phyloP scores from a whole-genome alignment of 2,113 vertebrate species.

The Lanius collurio region DNA sequence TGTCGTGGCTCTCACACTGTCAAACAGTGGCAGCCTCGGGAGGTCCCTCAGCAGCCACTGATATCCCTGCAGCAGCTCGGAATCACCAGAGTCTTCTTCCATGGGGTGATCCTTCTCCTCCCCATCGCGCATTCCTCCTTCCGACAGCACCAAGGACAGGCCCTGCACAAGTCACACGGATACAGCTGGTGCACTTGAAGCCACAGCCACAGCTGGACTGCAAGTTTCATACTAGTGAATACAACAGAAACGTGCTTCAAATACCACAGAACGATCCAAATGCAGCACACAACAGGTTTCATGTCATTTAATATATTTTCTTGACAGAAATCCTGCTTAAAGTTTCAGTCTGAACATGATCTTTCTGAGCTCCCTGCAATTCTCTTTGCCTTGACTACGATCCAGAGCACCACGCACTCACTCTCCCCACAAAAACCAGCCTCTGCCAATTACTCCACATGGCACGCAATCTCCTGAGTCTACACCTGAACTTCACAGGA shows the following conservation, averaged over 20 bases:
- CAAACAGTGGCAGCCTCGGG: conserved; percentile 89
- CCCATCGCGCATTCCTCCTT: conserved; percentile 85
- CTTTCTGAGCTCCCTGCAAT: not conserved
- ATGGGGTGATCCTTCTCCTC: conserved; percentile 91
- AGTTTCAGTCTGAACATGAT: not conserved
- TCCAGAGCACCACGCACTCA: not conserved
- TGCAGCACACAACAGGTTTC: not conserved
- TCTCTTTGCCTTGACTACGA: not conserved
- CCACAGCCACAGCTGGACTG: not conserved
- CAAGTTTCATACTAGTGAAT: not conserved
- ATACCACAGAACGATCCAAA: not conserved
- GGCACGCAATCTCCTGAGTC: not conserved
- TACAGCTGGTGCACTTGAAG: not conserved
- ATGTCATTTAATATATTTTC: not conserved
- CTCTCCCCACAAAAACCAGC: not conserved
- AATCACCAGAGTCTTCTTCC: conserved; percentile 88
- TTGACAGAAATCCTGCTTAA: not conserved
- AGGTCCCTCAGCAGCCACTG: conserved; percentile 94
- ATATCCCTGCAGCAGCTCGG: conserved; percentile 86
- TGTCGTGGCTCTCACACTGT: conserved; percentile 88
- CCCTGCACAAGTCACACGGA: conserved; percentile 70
- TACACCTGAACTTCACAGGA: not conserved
- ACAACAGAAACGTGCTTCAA: not conserved
- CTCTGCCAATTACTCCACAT: not conserved
- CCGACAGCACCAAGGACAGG: conserved; percentile 90